These are phyloP conservation scores for Nemapogon koenigi DNA, from an alignment of 2,888 invertebrate genomes.

Conservation along the genomic window DNA sequence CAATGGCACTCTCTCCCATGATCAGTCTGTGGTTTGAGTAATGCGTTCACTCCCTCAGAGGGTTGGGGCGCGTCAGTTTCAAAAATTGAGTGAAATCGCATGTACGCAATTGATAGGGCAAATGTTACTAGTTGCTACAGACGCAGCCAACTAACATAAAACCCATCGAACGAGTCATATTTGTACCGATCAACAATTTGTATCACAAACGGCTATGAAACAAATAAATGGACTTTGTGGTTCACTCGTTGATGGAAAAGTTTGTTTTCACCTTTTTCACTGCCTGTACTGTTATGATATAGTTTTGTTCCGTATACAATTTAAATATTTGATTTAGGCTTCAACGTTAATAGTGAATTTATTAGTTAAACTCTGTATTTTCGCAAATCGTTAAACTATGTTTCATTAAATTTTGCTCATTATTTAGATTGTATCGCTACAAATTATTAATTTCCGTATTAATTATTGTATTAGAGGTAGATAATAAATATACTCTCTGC, in stretches of 20 bases:
- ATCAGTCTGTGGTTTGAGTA: slow-evolving; percentile 38
- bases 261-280: slow-evolving; percentile 3
- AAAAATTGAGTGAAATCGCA: slow-evolving; percentile 62
- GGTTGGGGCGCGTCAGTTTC: slow-evolving; percentile 54
- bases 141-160: slow-evolving; percentile 23
- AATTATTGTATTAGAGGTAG: too few relatives aligned
- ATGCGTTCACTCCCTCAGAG: slow-evolving; percentile 34
- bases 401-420: too few relatives aligned
- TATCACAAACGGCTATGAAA: slow-evolving; percentile 53
- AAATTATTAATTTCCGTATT: too few relatives aligned
- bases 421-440: too few relatives aligned
- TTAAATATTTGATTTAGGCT: too few relatives aligned
- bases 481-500: too few relatives aligned
- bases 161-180: slow-evolving; percentile 35
- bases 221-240: slow-evolving; percentile 30
- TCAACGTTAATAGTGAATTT: too few relatives aligned
- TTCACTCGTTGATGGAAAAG: background rate
- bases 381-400: too few relatives aligned
- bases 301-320: background rate
- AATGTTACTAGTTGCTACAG: slow-evolving; percentile 23
- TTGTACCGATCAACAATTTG: slow-evolving; percentile 51
- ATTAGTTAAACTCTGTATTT: too few relatives aligned
- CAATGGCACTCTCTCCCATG: slow-evolving; percentile 1
- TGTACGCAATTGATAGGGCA: slow-evolving; percentile 55
- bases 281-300: too few relatives aligned